Evolutionary conservation across 2,888 invertebrate species (phyloP).

Genomic region (Sphaerophoria taeniata): DNA sequence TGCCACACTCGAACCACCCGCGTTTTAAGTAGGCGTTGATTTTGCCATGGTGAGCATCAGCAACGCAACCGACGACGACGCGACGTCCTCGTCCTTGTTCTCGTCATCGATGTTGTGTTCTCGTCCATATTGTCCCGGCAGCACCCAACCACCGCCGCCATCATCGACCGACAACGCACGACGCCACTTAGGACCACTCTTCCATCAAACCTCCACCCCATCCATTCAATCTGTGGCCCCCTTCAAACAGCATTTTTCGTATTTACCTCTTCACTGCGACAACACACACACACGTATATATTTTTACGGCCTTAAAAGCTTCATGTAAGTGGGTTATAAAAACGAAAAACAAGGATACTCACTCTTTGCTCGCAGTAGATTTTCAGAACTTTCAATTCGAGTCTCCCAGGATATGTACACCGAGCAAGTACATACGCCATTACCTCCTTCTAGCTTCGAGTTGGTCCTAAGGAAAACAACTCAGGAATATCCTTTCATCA

Average conservation of each 20-base stretch:
- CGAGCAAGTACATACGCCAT: background rate
- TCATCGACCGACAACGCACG: background rate
- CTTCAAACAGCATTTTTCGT: slow-evolving; percentile 9
- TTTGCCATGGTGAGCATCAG: slow-evolving; percentile 1
- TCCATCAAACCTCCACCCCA: slow-evolving; percentile 7
- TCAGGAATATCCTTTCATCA: slow-evolving; percentile 57
- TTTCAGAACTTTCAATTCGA: slow-evolving; percentile 28
- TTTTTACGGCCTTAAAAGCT: slow-evolving; percentile 71
- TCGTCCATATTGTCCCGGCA: slow-evolving; percentile 30
- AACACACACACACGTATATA: slow-evolving; percentile 42
- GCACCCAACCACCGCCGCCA: background rate
- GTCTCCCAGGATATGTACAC: slow-evolving; percentile 28
- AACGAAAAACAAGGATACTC: slow-evolving; percentile 70
- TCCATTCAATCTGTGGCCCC: background rate
- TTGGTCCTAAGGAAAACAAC: slow-evolving; percentile 21
- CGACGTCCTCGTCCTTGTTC: slow-evolving; percentile 32
- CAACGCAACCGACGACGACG: background rate
- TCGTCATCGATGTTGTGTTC: slow-evolving; percentile 27
- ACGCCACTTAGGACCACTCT: slow-evolving; percentile 49
- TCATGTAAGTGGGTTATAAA: slow-evolving; percentile 74
- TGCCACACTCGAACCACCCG: slow-evolving; percentile 46
- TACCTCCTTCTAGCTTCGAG: background rate
- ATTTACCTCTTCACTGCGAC: slow-evolving; percentile 21
- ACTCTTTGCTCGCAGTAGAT: slow-evolving; percentile 58
- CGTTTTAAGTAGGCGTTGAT: slow-evolving; percentile 59